Conservation (phyloP, 2,797 vertebrate species). For the Buceros bicornis region DNA sequence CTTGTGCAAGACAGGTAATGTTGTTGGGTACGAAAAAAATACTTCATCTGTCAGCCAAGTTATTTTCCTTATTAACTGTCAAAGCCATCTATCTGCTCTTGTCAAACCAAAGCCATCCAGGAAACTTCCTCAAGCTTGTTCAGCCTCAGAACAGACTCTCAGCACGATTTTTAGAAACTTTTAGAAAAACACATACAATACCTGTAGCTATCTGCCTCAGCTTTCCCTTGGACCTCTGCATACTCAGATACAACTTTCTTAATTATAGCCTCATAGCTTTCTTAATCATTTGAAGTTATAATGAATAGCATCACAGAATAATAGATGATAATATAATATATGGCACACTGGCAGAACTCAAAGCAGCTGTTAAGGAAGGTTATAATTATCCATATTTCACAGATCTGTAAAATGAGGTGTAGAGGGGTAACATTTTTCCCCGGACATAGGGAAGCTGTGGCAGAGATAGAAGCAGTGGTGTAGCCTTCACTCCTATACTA, state of each 20-base stretch:
- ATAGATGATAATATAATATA: neutral
- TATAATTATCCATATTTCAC: slow-evolving; percentile 31
- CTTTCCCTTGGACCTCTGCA: neutral
- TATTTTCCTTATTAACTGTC: neutral
- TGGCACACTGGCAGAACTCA: slow-evolving; percentile 19
- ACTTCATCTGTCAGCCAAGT: neutral
- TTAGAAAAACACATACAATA: neutral
- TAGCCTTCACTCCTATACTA: neutral
- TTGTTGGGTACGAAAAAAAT: neutral
- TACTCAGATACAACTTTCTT: neutral
- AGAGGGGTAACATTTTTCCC: neutral
- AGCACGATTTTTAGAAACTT: neutral
- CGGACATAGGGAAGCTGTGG: neutral
- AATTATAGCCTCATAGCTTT: slow-evolving; percentile 40
- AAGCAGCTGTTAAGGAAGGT: neutral
- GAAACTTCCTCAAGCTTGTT: neutral
- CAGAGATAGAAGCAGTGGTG: neutral
- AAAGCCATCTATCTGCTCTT: neutral
- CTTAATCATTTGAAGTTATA: slow-evolving; percentile 36
- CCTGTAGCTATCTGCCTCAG: neutral
- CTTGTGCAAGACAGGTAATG: neutral
- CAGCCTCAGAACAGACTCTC: neutral
- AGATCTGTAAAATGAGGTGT: neutral
- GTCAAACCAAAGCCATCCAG: neutral
- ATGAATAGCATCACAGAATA: neutral